phyloP scores from a whole-genome alignment of 2,888 invertebrate species.

The Clepsis dumicolana region DNA sequence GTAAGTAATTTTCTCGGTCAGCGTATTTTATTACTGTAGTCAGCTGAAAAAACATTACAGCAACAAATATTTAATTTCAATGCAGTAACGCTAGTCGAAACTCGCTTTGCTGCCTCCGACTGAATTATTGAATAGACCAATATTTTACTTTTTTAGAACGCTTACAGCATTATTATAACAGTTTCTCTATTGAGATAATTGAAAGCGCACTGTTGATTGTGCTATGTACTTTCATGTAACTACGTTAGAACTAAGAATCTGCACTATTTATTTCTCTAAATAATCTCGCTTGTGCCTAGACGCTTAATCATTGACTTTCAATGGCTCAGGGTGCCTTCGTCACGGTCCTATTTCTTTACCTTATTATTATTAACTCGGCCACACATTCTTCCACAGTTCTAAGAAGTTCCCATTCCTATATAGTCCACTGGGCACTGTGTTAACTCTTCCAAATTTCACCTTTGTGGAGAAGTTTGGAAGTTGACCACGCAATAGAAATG shows the following conservation, averaged over 20 bases:
- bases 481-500: too few species aligned
- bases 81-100: background rate
- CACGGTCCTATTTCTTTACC: too few species aligned
- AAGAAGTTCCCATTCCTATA: too few species aligned
- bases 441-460: too few species aligned
- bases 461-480: too few species aligned
- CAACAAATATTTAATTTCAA: constrained; percentile 7
- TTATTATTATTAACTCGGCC: too few species aligned
- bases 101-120: constrained; percentile 4
- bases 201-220: background rate
- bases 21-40: constrained; percentile 23
- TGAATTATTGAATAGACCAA: background rate
- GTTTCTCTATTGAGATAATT: background rate
- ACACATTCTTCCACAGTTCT: too few species aligned
- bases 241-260: background rate
- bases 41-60: constrained; percentile 10
- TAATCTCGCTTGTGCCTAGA: background rate
- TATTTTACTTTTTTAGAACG: background rate
- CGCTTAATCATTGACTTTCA: background rate
- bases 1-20: constrained; percentile 31
- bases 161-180: constrained; percentile 5
- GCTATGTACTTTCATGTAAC: background rate
- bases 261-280: background rate
- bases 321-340: too few species aligned
- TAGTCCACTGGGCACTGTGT: too few species aligned